Evolutionary conservation across 2,113 vertebrate genomes (phyloP).

Genomic region (Salvelinus namaycush): DNA sequence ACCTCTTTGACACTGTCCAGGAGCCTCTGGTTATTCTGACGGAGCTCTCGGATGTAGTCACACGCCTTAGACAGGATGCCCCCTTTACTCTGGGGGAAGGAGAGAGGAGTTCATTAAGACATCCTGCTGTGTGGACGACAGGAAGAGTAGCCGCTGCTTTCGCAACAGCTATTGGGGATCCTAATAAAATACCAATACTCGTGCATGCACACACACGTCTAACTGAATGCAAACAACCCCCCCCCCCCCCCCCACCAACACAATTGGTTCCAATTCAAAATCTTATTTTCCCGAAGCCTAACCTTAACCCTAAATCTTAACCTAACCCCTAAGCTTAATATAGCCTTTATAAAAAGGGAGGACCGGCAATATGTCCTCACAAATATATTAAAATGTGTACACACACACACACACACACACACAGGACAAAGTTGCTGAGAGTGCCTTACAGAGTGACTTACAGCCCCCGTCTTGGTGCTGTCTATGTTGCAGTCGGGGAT

Average conservation of each 20-base stretch:
- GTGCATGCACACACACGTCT: background rate
- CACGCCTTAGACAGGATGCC: constrained; percentile 93
- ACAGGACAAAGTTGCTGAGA: background rate
- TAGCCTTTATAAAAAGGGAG: no score
- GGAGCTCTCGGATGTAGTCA: constrained; percentile 88
- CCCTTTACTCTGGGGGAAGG: constrained; percentile 81
- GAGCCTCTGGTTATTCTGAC: constrained; percentile 86
- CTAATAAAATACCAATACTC: no score
- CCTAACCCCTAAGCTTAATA: no score
- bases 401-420: background rate
- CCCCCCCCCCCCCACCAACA: no score
- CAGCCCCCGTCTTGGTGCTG: constrained; percentile 86
- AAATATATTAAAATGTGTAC: background rate
- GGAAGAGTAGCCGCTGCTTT: no score
- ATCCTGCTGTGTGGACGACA: background rate
- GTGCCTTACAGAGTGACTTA: constrained; percentile 58
- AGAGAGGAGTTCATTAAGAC: background rate
- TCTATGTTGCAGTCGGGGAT: constrained; percentile 89
- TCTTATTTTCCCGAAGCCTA: no score
- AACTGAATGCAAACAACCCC: no score
- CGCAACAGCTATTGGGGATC: no score
- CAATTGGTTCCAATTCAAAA: no score
- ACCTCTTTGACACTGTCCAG: constrained; percentile 86
- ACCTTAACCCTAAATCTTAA: no score
- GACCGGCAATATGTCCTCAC: no score